Conservation (phyloP, 2,888 invertebrate species). For the Nowickia ferox region DNA sequence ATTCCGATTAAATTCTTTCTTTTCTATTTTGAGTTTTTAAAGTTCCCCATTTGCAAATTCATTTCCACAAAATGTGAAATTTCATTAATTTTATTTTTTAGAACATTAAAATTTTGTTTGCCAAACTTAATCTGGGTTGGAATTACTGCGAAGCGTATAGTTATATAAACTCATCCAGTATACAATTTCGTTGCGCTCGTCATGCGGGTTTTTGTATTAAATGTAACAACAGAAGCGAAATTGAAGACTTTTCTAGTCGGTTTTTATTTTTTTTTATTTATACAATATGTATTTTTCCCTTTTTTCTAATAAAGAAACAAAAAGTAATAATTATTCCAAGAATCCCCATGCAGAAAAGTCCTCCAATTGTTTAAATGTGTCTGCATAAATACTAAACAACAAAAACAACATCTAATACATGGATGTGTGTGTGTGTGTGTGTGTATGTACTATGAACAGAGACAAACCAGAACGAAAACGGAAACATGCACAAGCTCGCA, state of each 20-base stretch:
- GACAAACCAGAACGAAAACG: slow-evolving; percentile 3
- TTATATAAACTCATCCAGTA: not conserved
- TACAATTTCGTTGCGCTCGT: not conserved
- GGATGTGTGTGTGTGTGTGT: too few species aligned
- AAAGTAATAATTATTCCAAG: slow-evolving; percentile 67
- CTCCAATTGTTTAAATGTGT: slow-evolving; percentile 73
- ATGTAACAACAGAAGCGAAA: not conserved
- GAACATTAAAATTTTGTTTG: not conserved
- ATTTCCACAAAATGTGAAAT: not conserved
- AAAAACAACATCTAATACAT: slow-evolving; percentile 19
- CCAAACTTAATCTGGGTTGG: not conserved
- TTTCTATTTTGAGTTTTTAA: not conserved
- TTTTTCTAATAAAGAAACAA: slow-evolving; percentile 27
- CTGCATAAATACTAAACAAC: slow-evolving; percentile 72
- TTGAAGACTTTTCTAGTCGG: not conserved
- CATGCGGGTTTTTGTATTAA: not conserved
- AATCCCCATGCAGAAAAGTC: slow-evolving; percentile 51
- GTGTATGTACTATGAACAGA: too few species aligned
- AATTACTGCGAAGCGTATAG: not conserved
- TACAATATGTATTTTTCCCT: slow-evolving; percentile 7
- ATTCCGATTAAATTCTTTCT: too few species aligned
- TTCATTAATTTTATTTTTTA: not conserved
- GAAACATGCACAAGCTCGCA: slow-evolving; percentile 15
- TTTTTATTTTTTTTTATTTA: not conserved
- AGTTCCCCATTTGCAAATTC: not conserved